Conservation (phyloP, 2,888 invertebrate genomes). For the Ennomos erosarius region DNA sequence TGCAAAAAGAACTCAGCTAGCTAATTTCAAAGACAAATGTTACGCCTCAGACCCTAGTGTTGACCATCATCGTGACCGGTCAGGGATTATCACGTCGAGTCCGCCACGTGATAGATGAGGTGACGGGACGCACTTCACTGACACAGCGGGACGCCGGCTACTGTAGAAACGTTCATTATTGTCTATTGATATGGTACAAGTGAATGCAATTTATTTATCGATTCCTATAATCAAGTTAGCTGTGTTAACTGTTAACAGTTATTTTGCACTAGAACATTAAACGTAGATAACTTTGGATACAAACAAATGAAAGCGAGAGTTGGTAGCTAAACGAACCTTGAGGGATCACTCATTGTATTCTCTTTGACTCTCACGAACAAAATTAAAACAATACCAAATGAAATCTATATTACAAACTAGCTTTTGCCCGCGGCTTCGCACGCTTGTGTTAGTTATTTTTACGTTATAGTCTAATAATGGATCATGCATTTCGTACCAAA, state of each 20-base stretch:
- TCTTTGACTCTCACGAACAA: constrained; percentile 51
- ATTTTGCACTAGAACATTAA: too few relatives aligned
- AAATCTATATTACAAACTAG: constrained; percentile 81
- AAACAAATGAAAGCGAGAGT: too few relatives aligned
- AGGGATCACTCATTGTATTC: background rate
- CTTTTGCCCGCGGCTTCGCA: too few relatives aligned
- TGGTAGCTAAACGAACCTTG: background rate
- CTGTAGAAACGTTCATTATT: constrained; percentile 35
- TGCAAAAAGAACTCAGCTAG: background rate
- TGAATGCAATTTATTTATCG: background rate
- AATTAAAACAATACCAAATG: constrained; percentile 60
- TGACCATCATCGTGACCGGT: constrained; percentile 40
- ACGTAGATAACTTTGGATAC: too few relatives aligned
- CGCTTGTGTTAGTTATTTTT: too few relatives aligned
- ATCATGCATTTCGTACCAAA: too few relatives aligned
- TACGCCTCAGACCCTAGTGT: constrained; percentile 20
- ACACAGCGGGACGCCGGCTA: constrained; percentile 44
- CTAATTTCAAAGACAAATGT: constrained; percentile 6
- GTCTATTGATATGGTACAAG: constrained; percentile 13
- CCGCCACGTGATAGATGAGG: constrained; percentile 52
- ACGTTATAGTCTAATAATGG: too few relatives aligned
- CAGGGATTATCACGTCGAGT: constrained; percentile 44
- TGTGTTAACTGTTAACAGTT: too few relatives aligned
- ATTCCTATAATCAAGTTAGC: too few relatives aligned
- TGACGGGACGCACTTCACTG: constrained; percentile 38